Base-by-base conservation (phyloP, 2,113 vertebrate genomes). In the Muntiacus reevesi region DNA sequence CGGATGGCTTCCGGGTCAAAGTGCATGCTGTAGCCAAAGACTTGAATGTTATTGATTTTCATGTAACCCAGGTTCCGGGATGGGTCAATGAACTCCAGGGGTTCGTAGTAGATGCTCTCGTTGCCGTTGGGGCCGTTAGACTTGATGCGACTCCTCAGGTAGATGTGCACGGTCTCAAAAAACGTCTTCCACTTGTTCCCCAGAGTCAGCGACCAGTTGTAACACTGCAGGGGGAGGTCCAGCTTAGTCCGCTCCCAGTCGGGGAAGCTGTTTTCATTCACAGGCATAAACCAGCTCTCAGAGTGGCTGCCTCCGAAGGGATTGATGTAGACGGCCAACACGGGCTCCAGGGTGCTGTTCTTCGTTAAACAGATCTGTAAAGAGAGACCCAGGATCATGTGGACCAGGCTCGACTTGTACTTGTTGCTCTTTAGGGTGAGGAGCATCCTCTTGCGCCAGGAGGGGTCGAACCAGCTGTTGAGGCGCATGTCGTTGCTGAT, bases 181-280 rank as follows among this genome's bases (percentile, higher is more conserved):
- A 99, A 99, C 0, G 99, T 99, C 98, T 99, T 99, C 99, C 99
- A 99, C 93, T 99, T 99, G 99, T 99, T 99, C 33, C 99, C 99
- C 93, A 99, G 98, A 1, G 99, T 99, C 98, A 99, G 99, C 0
- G 99, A 99, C 99, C 99, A 99, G 98, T 99, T 99, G 36, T 99
- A 99, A 71, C 99, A 99, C 98, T 99, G 99, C 60, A 99, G 99
- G 7, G 99, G 99, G 30, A 99, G 98, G 98, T 99, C 99, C 98
- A 99, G 97, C 47, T 99, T 99, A 97, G 99, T 99, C 98, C 99
- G 99, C 94, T 99, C 99, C 99, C 99, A 99, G 98, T 99, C 99
- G 36, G 99, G 99, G 96, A 99, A 99, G 96, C 95, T 98, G 95
- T 99, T 99, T 98, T 99, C 99, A 14, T 98, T 99, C 87, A 99